Percentiles rank a stretch among this genome's conserved stretches.
These are phyloP conservation scores for Menidia menidia DNA, from an alignment of 2,797 vertebrate species.

Conservation along the genomic window DNA sequence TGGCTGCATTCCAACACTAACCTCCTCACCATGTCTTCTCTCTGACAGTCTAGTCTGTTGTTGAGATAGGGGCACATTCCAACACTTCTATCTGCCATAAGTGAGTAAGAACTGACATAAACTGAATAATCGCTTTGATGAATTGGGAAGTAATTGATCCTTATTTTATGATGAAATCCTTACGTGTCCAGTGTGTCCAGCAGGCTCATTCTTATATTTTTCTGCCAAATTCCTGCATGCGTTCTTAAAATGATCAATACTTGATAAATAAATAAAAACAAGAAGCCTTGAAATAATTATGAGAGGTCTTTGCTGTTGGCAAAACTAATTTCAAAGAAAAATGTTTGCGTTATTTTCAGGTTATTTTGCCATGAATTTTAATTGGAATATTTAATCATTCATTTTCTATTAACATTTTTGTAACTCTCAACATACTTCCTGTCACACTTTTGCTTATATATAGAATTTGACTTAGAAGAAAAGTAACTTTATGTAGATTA, in stretches of 20 bases:
- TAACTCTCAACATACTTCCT: no score
- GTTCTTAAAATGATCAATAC: conserved; percentile 1
- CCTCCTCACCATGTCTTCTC: conserved; percentile 37
- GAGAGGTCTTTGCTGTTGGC: no score
- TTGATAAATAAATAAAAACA: no score
- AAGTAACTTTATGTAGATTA: no score
- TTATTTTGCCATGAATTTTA: no score
- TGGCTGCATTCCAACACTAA: conserved; percentile 35
- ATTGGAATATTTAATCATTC: no score
- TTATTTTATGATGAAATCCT: background rate
- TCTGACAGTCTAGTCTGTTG: conserved; percentile 71
- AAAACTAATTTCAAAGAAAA: no score
- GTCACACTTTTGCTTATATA: no score
- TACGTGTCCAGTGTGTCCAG: background rate
- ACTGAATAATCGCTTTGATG: background rate
- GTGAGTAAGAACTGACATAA: conserved; percentile 56
- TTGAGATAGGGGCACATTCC: conserved; percentile 60
- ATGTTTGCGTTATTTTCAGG: no score
- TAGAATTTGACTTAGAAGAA: no score
- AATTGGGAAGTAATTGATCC: background rate
- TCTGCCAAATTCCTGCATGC: background rate
- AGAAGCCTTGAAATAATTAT: no score
- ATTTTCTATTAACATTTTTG: no score
- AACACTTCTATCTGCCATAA: conserved; percentile 20
- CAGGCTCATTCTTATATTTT: background rate